Conservation (phyloP, 2,113 vertebrate species). For the Myotis lucifugus region DNA sequence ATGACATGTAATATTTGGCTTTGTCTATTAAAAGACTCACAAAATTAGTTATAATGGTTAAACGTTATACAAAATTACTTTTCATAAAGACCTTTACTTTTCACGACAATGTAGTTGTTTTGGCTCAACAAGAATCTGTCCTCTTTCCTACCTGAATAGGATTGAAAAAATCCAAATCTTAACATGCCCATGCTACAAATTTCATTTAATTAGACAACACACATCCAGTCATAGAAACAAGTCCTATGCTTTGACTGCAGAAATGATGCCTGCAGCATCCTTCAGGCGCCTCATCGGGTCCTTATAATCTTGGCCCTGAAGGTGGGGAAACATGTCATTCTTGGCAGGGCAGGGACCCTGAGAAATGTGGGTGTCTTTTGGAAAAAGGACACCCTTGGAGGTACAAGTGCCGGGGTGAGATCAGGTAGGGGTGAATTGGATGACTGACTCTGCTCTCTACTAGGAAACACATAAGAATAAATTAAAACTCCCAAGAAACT, state of each 20-base stretch:
- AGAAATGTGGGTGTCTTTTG: not conserved
- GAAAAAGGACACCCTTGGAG: not conserved
- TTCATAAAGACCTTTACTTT: constrained; percentile 30
- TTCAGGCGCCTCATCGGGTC: not conserved
- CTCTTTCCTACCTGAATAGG: not conserved
- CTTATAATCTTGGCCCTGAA: not conserved
- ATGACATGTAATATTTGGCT: not conserved
- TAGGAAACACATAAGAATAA: not conserved
- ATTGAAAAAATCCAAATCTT: not conserved
- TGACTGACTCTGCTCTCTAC: not conserved
- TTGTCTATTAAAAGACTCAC: not conserved
- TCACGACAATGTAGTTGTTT: not conserved
- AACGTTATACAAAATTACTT: not conserved
- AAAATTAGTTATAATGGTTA: not conserved
- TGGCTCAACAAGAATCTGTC: not conserved
- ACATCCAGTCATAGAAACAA: not conserved
- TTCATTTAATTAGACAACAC: not conserved
- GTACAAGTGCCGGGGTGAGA: not conserved
- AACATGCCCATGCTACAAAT: not conserved
- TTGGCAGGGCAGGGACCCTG: not conserved
- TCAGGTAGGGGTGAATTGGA: not conserved
- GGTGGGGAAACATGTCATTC: not conserved
- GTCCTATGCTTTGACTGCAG: not conserved
- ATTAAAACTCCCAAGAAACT: not conserved
- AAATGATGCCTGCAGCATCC: not conserved